A percentile compares a stretch with the other conserved stretches of the same genome.
These are phyloP conservation scores for Volucella inflata DNA, from an alignment of 2,888 invertebrate species.

Conservation along the genomic window DNA sequence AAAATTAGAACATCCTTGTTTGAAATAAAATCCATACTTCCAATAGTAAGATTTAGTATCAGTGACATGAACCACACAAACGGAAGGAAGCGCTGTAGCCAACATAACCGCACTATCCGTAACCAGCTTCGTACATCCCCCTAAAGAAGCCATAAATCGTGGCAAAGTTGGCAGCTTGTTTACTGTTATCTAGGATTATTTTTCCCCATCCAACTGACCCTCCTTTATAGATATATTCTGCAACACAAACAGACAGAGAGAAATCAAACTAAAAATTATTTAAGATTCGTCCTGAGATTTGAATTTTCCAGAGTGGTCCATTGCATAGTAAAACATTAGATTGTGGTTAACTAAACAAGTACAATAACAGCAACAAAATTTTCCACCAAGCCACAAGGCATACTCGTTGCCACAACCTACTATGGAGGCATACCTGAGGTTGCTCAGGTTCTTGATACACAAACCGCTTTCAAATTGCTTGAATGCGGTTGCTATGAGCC, in stretches of 20 bases:
- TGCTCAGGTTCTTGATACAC: constrained; percentile 34
- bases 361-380: constrained; percentile 50
- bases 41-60: constrained; percentile 16
- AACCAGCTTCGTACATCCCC: background rate
- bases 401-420: constrained; percentile 7
- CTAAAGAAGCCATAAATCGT: constrained; percentile 61
- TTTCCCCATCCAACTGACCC: constrained; percentile 23
- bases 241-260: constrained; percentile 13
- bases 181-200: constrained; percentile 69
- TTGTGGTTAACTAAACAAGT: constrained; percentile 66
- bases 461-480: constrained; percentile 73
- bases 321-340: constrained; percentile 60
- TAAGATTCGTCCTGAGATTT: constrained; percentile 70
- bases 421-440: background rate
- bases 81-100: background rate
- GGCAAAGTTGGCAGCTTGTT: constrained; percentile 72
- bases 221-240: background rate
- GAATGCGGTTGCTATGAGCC: constrained; percentile 56
- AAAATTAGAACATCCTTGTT: too few relatives aligned
- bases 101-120: background rate
- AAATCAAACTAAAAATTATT: constrained; percentile 65
- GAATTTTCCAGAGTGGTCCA: constrained; percentile 48
- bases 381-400: constrained; percentile 21
- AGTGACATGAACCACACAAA: constrained; percentile 3
- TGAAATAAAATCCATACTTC: background rate